A percentile compares a stretch with the other conserved stretches of the same genome.
Evolutionary conservation across 1,140 invertebrate species (phyloP).

Genomic region (Acromyrmex charruanus): DNA sequence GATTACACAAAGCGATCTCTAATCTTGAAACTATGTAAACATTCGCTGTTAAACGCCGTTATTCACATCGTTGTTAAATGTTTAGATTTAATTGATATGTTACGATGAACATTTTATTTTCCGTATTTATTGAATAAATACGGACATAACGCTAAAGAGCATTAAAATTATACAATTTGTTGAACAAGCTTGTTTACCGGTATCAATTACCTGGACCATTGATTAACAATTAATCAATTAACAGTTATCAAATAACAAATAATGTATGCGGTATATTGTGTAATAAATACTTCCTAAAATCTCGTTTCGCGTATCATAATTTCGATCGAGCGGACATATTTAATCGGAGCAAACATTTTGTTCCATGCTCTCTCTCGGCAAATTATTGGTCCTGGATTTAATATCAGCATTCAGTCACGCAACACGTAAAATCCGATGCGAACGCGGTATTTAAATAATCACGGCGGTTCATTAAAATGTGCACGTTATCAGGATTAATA

Average conservation of each 20-base stretch:
- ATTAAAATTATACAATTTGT: conserved; percentile 48
- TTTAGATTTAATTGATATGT: conserved; percentile 11
- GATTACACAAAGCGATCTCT: background rate
- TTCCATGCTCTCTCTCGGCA: conserved; percentile 44
- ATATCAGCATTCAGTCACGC: conserved; percentile 60
- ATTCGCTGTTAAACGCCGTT: background rate
- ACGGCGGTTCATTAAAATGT: conserved; percentile 59
- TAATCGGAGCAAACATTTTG: conserved; percentile 57
- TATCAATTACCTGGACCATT: conserved; percentile 46
- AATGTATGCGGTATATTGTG: conserved; percentile 29
- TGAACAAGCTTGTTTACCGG: conserved; percentile 34
- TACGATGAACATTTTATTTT: conserved; percentile 35
- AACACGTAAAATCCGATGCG: conserved; percentile 47
- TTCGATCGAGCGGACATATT: conserved; percentile 53
- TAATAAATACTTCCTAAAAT: conserved; percentile 57
- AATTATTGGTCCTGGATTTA: conserved; percentile 61
- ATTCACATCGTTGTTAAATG: background rate
- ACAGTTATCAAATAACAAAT: conserved; percentile 53
- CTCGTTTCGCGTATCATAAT: conserved; percentile 37
- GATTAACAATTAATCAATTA: conserved; percentile 59
- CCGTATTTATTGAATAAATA: conserved; percentile 11
- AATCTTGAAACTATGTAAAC: background rate
- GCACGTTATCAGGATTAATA: conserved; percentile 59
- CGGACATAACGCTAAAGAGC: background rate
- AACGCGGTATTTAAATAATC: conserved; percentile 61